These are phyloP conservation scores for Oeneis ivallda DNA, from an alignment of 2,888 invertebrate genomes.

Conservation along the genomic window DNA sequence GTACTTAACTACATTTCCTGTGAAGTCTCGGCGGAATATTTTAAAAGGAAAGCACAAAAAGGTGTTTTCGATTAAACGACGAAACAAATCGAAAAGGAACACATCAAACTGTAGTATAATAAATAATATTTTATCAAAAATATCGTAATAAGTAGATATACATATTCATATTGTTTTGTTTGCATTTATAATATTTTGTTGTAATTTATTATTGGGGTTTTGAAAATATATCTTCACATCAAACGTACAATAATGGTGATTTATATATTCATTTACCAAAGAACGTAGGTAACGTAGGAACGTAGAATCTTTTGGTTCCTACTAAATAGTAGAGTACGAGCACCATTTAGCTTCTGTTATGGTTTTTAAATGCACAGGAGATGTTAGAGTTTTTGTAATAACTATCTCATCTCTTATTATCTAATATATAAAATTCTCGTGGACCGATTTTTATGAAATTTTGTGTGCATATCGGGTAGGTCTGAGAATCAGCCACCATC, in stretches of 20 bases:
- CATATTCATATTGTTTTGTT: neutral
- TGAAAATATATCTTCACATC: neutral
- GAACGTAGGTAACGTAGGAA: neutral
- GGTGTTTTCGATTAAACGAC: slow-evolving; percentile 53
- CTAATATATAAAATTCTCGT: too few species aligned
- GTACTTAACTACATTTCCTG: slow-evolving; percentile 27
- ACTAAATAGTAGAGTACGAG: too few species aligned
- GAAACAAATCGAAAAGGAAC: slow-evolving; percentile 47
- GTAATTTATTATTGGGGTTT: neutral
- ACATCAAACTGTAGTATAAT: slow-evolving; percentile 24
- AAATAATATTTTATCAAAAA: slow-evolving; percentile 4
- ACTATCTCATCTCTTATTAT: too few species aligned
- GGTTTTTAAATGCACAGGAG: too few species aligned
- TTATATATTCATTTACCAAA: neutral
- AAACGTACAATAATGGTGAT: neutral
- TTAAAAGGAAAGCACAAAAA: slow-evolving; percentile 58
- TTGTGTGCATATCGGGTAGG: too few species aligned
- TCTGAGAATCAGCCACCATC: too few species aligned
- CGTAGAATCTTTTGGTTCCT: too few species aligned
- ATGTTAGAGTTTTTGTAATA: too few species aligned
- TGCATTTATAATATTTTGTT: neutral
- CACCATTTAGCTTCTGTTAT: too few species aligned
- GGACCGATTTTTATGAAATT: too few species aligned
- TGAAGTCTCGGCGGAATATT: slow-evolving; percentile 52
- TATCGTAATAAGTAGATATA: too few species aligned